Evolutionary conservation across 2,888 invertebrate genomes (phyloP).

Genomic region (Agriopis leucophaearia): DNA sequence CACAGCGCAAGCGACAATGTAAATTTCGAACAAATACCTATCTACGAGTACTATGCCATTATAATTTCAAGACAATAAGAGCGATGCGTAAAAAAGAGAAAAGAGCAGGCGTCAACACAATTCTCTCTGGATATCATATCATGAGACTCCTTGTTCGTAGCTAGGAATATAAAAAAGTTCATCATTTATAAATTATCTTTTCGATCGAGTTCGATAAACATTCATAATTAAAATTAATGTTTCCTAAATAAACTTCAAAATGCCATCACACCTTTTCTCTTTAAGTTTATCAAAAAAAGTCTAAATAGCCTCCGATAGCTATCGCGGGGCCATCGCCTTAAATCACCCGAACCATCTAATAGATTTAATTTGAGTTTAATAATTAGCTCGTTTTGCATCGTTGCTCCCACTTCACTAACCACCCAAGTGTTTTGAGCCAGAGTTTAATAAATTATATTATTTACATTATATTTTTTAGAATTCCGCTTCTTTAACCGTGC

Average conservation of each 20-base stretch:
- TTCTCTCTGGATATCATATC: background rate
- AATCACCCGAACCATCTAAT: conserved; percentile 50
- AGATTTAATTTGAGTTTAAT: conserved; percentile 77
- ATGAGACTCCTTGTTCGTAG: background rate
- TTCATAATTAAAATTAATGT: conserved; percentile 36
- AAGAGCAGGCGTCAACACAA: too few relatives aligned
- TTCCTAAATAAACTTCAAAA: conserved; percentile 31
- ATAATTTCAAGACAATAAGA: too few relatives aligned
- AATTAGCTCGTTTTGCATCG: conserved; percentile 71
- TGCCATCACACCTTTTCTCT: conserved; percentile 39
- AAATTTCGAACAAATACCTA: too few relatives aligned
- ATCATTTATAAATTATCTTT: conserved; percentile 17
- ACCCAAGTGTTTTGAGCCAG: conserved; percentile 42
- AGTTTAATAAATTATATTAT: conserved; percentile 41
- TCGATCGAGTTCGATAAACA: conserved; percentile 23
- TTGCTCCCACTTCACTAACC: conserved; percentile 39
- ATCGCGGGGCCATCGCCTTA: conserved; percentile 34
- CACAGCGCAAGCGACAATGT: too few relatives aligned
- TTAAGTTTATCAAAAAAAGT: conserved; percentile 34
- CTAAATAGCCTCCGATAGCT: conserved; percentile 34
- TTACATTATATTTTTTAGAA: conserved; percentile 21
- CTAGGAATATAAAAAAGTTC: background rate
- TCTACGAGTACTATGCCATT: too few relatives aligned
- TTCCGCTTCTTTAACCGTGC: conserved; percentile 21
- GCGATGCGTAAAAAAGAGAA: too few relatives aligned